Evolutionary conservation across 2,113 vertebrate species (phyloP).

Genomic region (Chaetodon trifascialis): DNA sequence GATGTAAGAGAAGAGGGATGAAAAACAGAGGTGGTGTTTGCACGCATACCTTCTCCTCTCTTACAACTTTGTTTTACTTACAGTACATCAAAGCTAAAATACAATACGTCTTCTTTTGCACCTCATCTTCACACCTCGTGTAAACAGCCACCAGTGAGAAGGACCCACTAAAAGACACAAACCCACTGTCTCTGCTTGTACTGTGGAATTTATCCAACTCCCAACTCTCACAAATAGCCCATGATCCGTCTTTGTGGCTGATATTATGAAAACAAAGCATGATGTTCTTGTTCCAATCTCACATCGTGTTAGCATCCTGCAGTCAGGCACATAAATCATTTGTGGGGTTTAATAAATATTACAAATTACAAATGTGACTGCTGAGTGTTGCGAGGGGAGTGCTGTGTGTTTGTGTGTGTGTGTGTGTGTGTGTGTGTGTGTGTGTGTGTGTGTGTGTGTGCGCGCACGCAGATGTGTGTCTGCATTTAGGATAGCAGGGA

Average conservation of each 20-base stretch:
- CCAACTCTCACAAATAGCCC: conserved; percentile 18
- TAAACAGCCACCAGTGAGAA: conserved; percentile 7
- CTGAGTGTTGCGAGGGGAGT: conserved; percentile 46
- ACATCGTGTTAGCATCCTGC: conserved; percentile 54
- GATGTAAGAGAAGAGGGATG: background rate
- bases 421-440: conserved; percentile 1
- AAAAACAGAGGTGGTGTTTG: background rate
- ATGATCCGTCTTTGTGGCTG: conserved; percentile 24
- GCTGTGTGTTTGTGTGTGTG: conserved; percentile 24
- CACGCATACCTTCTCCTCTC: background rate
- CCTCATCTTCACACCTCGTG: conserved; percentile 18
- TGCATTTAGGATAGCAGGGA: conserved; percentile 51
- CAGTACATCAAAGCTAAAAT: conserved; percentile 15
- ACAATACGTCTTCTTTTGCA: conserved; percentile 7
- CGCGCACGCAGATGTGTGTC: conserved; percentile 28
- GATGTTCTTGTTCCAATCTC: conserved; percentile 20
- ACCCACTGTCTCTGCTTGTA: background rate
- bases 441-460: conserved; percentile 31
- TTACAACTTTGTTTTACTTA: background rate
- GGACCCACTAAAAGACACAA: background rate
- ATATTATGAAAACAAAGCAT: conserved; percentile 34
- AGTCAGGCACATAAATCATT: conserved; percentile 66
- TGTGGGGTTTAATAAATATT: conserved; percentile 54
- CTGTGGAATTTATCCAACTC: background rate
- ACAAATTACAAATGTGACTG: conserved; percentile 41